A percentile compares a stretch with the other conserved stretches of the same genome.
These are phyloP conservation scores for Leucoma salicis DNA, from an alignment of 2,888 invertebrate species.

Conservation along the genomic window DNA sequence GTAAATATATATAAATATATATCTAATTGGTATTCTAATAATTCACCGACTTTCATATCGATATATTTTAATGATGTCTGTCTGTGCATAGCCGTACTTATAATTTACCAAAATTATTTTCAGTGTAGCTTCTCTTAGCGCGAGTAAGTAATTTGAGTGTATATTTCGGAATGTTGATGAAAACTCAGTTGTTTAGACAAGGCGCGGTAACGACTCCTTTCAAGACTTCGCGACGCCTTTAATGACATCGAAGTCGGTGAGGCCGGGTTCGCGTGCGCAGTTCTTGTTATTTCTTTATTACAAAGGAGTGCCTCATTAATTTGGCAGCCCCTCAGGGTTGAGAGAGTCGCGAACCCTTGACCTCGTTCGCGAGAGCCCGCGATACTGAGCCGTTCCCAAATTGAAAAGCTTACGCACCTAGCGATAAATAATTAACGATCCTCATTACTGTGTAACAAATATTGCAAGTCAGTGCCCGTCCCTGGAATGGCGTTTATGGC, in stretches of 20 bases:
- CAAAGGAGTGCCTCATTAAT: slow-evolving; percentile 83
- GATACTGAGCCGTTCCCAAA: slow-evolving; percentile 63
- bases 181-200: slow-evolving; percentile 70
- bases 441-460: slow-evolving; percentile 74
- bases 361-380: slow-evolving; percentile 73
- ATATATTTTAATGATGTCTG: neutral
- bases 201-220: slow-evolving; percentile 72
- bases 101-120: slow-evolving; percentile 23
- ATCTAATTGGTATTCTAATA: slow-evolving; percentile 5
- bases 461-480: slow-evolving; percentile 29
- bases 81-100: slow-evolving; percentile 1
- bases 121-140: slow-evolving; percentile 35
- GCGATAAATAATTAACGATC: slow-evolving; percentile 80
- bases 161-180: slow-evolving; percentile 58
- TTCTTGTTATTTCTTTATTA: slow-evolving; percentile 83
- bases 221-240: slow-evolving; percentile 73
- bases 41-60: slow-evolving; percentile 3
- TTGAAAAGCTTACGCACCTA: slow-evolving; percentile 74
- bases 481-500: slow-evolving; percentile 3
- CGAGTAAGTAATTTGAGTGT: slow-evolving; percentile 48
- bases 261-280: slow-evolving; percentile 78
- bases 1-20: slow-evolving; percentile 20
- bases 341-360: slow-evolving; percentile 79
- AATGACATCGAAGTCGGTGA: slow-evolving; percentile 75
- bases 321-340: slow-evolving; percentile 81